These are phyloP conservation scores for Myotis yumanensis DNA, from an alignment of 2,113 vertebrate genomes.

Conservation along the genomic window DNA sequence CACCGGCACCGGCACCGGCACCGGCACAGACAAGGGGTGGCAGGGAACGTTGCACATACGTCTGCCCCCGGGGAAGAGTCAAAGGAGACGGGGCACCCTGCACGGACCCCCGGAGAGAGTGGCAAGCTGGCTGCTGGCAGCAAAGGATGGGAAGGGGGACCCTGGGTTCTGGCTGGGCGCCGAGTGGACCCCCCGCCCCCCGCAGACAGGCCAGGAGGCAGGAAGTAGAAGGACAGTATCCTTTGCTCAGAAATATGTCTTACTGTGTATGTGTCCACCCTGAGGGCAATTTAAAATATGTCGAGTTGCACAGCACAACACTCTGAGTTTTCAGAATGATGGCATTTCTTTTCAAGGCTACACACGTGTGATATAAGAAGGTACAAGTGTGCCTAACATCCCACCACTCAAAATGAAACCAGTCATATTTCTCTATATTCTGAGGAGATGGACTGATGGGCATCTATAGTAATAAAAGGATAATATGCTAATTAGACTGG, in stretches of 20 bases:
- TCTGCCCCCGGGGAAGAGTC: neutral
- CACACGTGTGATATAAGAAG: neutral
- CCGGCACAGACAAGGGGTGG: too few species aligned
- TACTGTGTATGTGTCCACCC: fast-evolving
- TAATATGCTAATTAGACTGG: too few species aligned
- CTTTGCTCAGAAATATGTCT: neutral
- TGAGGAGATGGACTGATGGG: neutral
- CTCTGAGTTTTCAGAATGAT: neutral
- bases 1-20: too few species aligned
- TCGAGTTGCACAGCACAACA: neutral
- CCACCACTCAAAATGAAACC: neutral
- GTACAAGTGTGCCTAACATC: neutral
- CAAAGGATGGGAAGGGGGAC: neutral
- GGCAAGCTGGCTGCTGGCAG: neutral
- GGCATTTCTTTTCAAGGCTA: neutral
- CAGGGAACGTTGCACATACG: fast-evolving
- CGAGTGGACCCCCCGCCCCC: neutral
- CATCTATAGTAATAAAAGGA: neutral
- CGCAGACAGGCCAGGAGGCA: neutral
- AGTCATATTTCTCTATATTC: neutral
- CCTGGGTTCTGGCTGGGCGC: neutral
- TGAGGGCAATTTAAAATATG: neutral
- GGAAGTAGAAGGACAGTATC: neutral
- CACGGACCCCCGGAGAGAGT: neutral
- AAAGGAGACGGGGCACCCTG: neutral